Evolutionary conservation across 2,113 vertebrate genomes (phyloP).

Genomic region (Saccopteryx leptura): DNA sequence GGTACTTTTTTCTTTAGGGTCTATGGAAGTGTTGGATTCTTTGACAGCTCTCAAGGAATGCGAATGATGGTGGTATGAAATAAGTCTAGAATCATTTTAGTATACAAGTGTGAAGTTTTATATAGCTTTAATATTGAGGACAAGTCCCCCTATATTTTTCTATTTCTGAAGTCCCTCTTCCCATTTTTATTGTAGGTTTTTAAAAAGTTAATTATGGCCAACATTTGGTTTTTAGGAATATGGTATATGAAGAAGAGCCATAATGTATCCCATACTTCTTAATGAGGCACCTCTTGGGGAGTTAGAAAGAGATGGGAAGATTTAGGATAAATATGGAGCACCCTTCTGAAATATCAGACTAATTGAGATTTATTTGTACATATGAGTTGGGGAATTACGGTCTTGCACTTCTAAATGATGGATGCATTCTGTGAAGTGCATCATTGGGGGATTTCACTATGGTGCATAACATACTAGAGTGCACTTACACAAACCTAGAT

Average conservation of each 20-base stretch:
- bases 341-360: not conserved
- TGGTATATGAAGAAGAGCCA: not conserved
- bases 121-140: not conserved
- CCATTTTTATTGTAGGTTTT: slow-evolving; percentile 21
- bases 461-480: not conserved
- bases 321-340: not conserved
- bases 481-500: not conserved
- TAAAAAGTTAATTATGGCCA: not conserved
- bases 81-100: not conserved
- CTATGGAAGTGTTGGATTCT: not conserved
- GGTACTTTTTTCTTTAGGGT: not conserved
- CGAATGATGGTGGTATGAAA: not conserved
- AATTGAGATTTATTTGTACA: not conserved
- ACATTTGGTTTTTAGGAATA: slow-evolving; percentile 24
- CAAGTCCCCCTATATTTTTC: not conserved
- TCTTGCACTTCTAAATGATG: not conserved
- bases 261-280: not conserved
- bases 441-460: not conserved
- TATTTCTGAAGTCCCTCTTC: not conserved
- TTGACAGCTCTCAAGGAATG: not conserved
- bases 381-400: not conserved
- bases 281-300: not conserved
- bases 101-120: not conserved
- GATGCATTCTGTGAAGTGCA: not conserved
- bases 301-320: not conserved